Percentiles rank a stretch among this genome's conserved stretches.
Evolutionary conservation across 2,888 invertebrate genomes (phyloP).

Genomic region (Eilema griseolum): DNA sequence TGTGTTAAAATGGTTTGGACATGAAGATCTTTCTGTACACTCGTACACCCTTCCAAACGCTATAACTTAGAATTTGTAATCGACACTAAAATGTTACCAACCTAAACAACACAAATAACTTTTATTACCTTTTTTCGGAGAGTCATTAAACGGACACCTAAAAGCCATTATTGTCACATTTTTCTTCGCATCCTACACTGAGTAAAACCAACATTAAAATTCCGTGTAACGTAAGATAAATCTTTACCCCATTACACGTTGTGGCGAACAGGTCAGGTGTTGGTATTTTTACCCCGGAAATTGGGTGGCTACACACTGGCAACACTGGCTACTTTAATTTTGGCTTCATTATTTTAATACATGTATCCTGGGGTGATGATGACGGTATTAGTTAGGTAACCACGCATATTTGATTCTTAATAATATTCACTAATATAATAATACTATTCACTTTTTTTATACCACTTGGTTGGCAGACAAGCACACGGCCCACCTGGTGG

Average conservation of each 20-base stretch:
- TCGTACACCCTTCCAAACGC: neutral
- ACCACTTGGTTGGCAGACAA: too few relatives aligned
- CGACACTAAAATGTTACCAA: neutral
- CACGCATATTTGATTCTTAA: neutral
- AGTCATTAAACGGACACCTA: conserved; percentile 28
- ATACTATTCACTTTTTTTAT: too few relatives aligned
- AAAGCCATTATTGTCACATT: conserved; percentile 44
- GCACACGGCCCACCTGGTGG: too few relatives aligned
- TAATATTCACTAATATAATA: too few relatives aligned
- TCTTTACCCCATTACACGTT: conserved; percentile 71
- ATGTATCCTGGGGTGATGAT: conserved; percentile 54
- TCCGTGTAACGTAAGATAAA: conserved; percentile 74
- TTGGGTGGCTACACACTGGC: conserved; percentile 60
- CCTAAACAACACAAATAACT: neutral
- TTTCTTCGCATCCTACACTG: conserved; percentile 35
- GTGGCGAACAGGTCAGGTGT: conserved; percentile 66
- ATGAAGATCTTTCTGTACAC: neutral
- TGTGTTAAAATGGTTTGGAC: too few relatives aligned
- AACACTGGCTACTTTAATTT: conserved; percentile 61
- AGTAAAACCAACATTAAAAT: conserved; percentile 68
- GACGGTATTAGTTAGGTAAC: conserved; percentile 18
- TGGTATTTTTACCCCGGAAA: conserved; percentile 74
- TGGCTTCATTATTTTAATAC: conserved; percentile 69
- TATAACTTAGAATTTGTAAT: neutral
- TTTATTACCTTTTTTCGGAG: conserved; percentile 14